Evolutionary conservation across 2,113 vertebrate genomes (phyloP).

Genomic region (Amblyopsis rosae): DNA sequence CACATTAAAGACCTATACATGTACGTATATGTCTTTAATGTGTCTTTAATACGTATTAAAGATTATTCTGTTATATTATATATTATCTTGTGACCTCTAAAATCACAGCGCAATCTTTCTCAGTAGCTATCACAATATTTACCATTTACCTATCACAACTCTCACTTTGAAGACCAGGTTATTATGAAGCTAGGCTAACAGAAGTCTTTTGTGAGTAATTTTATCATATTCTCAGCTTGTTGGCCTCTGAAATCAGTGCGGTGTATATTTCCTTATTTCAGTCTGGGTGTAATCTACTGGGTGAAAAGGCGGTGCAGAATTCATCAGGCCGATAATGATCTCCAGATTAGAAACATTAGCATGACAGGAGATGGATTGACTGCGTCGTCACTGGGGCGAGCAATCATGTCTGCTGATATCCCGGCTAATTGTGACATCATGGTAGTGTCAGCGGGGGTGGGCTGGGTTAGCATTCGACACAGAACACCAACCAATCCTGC

Average conservation of each 20-base stretch:
- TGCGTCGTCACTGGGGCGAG: constrained; percentile 40
- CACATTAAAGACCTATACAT: too few species aligned
- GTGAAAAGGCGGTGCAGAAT: constrained; percentile 31
- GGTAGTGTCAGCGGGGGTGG: constrained; percentile 58
- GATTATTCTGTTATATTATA: too few species aligned
- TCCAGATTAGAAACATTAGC: constrained; percentile 34
- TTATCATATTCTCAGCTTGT: background rate
- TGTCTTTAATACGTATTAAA: too few species aligned
- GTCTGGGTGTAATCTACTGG: constrained; percentile 21
- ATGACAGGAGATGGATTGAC: constrained; percentile 50
- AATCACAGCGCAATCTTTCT: background rate
- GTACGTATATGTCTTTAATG: too few species aligned
- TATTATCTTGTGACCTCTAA: too few species aligned
- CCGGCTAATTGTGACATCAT: constrained; percentile 62
- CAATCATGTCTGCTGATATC: constrained; percentile 58
- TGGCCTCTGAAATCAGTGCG: constrained; percentile 35
- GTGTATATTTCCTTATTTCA: constrained; percentile 19
- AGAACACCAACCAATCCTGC: constrained; percentile 60
- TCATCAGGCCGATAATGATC: constrained; percentile 56
- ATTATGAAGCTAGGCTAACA: too few species aligned
- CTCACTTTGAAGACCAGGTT: background rate
- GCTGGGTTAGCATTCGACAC: constrained; percentile 52
- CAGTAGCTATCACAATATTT: background rate
- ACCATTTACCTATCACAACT: background rate
- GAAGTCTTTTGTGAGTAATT: too few species aligned